phyloP scores from a whole-genome alignment of 1,140 invertebrate genomes.

The Conus ventricosus region DNA sequence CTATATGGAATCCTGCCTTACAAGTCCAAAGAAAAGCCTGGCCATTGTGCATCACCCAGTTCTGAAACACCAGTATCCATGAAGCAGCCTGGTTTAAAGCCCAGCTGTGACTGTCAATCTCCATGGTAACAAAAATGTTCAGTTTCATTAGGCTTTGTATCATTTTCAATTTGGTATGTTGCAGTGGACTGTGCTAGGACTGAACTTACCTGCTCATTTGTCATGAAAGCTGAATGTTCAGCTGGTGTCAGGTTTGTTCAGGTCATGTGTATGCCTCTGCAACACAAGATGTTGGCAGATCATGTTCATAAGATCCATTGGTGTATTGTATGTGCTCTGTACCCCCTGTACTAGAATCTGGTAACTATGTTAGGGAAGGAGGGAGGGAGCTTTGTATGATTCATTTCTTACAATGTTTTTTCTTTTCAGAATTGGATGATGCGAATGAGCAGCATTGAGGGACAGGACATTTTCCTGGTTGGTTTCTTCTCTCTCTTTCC shows the following conservation, averaged over 20 bases:
- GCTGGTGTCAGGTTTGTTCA: background rate
- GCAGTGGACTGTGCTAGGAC: background rate
- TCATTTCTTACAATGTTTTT: background rate
- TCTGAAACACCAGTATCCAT: background rate
- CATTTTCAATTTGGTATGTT: background rate
- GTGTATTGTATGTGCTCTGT: background rate
- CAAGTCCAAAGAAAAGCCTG: background rate
- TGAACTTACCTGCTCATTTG: background rate
- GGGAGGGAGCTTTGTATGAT: background rate
- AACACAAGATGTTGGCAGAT: background rate
- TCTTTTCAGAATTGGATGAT: background rate
- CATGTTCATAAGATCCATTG: background rate
- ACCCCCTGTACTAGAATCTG: background rate
- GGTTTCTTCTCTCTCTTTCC: background rate
- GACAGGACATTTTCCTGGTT: background rate
- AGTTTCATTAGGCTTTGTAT: background rate
- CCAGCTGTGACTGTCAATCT: background rate
- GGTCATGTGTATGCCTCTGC: background rate
- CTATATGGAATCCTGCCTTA: background rate
- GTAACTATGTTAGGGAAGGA: background rate
- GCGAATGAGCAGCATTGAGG: background rate
- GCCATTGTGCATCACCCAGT: conserved; percentile 2
- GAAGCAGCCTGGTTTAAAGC: background rate
- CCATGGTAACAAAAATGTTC: background rate
- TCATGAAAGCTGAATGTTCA: background rate